These are phyloP conservation scores for Hemaris fuciformis DNA, from an alignment of 2,888 invertebrate species.

Conservation along the genomic window DNA sequence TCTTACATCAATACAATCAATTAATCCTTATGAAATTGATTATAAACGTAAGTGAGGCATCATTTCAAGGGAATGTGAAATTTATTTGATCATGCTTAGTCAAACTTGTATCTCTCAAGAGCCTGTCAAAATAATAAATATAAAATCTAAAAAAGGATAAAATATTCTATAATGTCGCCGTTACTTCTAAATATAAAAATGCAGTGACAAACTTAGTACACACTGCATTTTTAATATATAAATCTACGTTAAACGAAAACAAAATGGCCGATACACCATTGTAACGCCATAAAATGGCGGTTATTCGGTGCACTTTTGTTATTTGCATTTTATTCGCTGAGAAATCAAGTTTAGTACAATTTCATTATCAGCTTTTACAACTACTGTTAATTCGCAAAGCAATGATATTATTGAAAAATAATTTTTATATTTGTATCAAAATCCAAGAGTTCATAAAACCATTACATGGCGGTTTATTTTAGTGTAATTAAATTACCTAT, in stretches of 20 bases:
- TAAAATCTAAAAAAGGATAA: constrained; percentile 9
- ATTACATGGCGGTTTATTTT: neutral
- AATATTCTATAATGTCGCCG: constrained; percentile 5
- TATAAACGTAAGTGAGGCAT: neutral
- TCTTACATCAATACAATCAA: no score
- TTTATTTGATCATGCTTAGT: constrained; percentile 3
- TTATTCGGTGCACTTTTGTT: neutral
- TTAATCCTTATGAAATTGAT: no score
- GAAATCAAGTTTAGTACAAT: neutral
- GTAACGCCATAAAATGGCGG: constrained; percentile 3
- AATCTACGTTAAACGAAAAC: constrained; percentile 7
- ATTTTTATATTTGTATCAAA: neutral
- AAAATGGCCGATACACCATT: neutral
- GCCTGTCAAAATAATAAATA: constrained; percentile 6
- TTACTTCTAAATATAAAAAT: constrained; percentile 3
- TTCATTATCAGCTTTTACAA: neutral
- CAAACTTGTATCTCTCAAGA: neutral
- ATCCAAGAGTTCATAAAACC: neutral
- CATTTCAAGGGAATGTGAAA: neutral
- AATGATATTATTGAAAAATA: neutral
- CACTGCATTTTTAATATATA: neutral
- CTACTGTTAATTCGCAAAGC: neutral
- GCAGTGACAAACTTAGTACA: neutral
- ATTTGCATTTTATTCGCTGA: neutral
- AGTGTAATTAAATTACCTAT: neutral